A percentile compares a stretch with the other conserved stretches of the same genome.
Conservation (phyloP, 1,140 invertebrate species). For the Drosophila bocki region DNA sequence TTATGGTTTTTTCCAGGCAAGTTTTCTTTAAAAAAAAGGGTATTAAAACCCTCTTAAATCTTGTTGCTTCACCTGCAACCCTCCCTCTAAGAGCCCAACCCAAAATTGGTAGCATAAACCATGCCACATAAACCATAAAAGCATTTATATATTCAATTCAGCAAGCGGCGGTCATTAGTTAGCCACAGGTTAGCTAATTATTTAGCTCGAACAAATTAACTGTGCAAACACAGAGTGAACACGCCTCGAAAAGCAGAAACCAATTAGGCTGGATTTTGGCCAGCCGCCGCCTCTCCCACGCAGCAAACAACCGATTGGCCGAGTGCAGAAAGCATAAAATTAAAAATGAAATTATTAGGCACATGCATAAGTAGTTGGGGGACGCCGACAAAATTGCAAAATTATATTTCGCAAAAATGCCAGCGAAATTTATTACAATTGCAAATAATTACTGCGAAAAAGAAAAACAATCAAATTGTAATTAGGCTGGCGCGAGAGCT, state of each 20-base stretch:
- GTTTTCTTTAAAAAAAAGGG: no score
- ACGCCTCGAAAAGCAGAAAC: conserved; percentile 41
- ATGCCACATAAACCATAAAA: conserved; percentile 21
- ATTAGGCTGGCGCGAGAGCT: conserved; percentile 50
- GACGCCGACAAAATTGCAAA: conserved; percentile 58
- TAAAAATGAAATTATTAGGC: conserved; percentile 64
- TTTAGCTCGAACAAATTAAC: conserved; percentile 46
- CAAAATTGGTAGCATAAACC: conserved; percentile 5
- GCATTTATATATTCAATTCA: conserved; percentile 15
- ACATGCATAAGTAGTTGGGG: not conserved
- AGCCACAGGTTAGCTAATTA: conserved; percentile 41
- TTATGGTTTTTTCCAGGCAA: not conserved
- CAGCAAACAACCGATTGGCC: conserved; percentile 1
- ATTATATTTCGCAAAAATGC: conserved; percentile 69
- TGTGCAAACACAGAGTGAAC: conserved; percentile 26
- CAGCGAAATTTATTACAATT: conserved; percentile 77
- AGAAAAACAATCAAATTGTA: conserved; percentile 80
- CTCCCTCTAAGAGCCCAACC: not conserved
- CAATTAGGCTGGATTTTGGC: conserved; percentile 36
- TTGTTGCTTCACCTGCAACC: not conserved
- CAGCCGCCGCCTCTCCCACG: conserved; percentile 22
- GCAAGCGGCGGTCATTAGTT: conserved; percentile 22
- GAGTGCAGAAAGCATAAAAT: conserved; percentile 51
- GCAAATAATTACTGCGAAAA: conserved; percentile 77
- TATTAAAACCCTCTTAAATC: not conserved